A percentile compares a stretch with the other conserved stretches of the same genome.
These are phyloP conservation scores for Crotalus viridis DNA, from an alignment of 2,113 vertebrate genomes.

Conservation along the genomic window DNA sequence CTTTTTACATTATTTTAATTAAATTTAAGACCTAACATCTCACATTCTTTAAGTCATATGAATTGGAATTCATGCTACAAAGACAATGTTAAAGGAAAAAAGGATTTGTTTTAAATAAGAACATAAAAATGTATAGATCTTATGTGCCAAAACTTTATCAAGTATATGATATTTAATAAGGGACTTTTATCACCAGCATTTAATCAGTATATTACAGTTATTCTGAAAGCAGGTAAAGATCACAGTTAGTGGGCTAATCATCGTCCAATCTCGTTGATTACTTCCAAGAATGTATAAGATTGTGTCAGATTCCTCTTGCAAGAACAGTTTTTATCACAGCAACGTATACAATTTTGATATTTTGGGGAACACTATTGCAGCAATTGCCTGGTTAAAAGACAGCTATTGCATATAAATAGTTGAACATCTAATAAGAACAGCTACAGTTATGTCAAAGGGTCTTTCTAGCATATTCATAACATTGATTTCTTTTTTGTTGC, in stretches of 20 bases:
- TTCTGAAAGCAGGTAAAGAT: background rate
- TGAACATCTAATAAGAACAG: background rate
- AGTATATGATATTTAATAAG: background rate
- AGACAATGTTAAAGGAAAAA: background rate
- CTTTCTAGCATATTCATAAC: background rate
- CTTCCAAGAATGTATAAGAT: background rate
- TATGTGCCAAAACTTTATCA: background rate
- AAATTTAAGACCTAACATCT: conserved; percentile 54
- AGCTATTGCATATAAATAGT: background rate
- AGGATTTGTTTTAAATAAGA: background rate
- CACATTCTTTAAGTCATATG: background rate
- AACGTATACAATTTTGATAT: background rate
- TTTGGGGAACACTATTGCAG: background rate
- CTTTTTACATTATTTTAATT: conserved; percentile 52
- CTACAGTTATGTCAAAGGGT: background rate
- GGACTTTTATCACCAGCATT: background rate
- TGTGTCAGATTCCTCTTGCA: background rate
- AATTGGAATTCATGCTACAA: background rate
- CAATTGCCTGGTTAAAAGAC: background rate
- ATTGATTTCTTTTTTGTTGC: background rate
- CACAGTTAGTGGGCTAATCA: background rate
- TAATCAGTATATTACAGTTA: background rate
- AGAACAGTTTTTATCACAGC: background rate
- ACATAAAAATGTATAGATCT: background rate
- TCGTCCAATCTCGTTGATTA: background rate